Evolutionary conservation across 2,888 invertebrate genomes (phyloP).

Genomic region (Nomada goodeniana): DNA sequence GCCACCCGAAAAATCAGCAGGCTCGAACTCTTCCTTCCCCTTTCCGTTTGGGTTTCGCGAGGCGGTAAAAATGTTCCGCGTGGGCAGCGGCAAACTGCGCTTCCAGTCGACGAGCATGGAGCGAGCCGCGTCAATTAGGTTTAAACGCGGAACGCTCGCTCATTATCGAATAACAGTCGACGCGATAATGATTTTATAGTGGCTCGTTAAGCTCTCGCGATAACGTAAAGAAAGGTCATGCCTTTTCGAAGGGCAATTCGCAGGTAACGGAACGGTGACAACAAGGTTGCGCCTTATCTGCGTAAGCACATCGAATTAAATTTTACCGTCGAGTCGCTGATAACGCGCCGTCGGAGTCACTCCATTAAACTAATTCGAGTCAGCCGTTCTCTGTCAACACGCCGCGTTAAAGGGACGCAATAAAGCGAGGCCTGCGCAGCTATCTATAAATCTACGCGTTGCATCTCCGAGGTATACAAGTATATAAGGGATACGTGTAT

Average conservation of each 20-base stretch:
- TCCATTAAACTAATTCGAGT: constrained; percentile 7
- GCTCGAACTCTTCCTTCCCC: constrained; percentile 18
- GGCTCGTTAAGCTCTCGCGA: neutral
- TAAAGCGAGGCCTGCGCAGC: too few species aligned
- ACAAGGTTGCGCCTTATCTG: neutral
- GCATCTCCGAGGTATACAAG: neutral
- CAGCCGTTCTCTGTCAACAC: neutral
- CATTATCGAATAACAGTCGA: constrained; percentile 30
- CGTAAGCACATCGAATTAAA: constrained; percentile 21
- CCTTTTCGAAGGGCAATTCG: too few species aligned
- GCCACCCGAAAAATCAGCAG: constrained; percentile 46
- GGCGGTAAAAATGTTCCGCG: constrained; percentile 28
- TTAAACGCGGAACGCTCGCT: neutral
- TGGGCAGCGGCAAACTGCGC: constrained; percentile 17
- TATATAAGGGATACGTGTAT: neutral
- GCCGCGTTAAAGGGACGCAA: neutral
- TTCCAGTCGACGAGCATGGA: neutral
- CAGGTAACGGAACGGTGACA: neutral
- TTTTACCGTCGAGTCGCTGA: neutral
- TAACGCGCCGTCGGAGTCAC: neutral
- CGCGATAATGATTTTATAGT: constrained; percentile 5
- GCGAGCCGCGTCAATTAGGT: constrained; percentile 8
- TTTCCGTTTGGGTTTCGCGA: neutral
- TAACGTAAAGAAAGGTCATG: neutral
- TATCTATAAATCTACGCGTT: neutral